Evolutionary conservation across 1,140 invertebrate genomes (phyloP).

Genomic region (Cotesia vestalis): DNA sequence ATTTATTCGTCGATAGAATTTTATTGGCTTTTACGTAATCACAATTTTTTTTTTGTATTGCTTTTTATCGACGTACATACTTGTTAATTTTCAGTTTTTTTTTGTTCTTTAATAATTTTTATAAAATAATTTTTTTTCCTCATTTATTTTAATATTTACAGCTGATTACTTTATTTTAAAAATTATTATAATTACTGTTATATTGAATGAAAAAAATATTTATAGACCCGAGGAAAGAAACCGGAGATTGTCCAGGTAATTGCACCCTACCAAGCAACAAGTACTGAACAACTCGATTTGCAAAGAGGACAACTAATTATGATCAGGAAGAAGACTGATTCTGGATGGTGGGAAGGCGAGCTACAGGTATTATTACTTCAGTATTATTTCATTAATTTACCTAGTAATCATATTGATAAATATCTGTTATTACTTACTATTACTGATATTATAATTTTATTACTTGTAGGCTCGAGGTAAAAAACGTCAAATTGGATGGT

Average conservation of each 20-base stretch:
- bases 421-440: slow-evolving; percentile 6
- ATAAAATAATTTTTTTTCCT: not conserved
- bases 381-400: not conserved
- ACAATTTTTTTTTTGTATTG: slow-evolving; percentile 6
- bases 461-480: slow-evolving; percentile 83
- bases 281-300: slow-evolving; percentile 88
- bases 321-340: slow-evolving; percentile 94
- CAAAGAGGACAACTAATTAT: slow-evolving; percentile 94
- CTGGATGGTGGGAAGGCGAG: slow-evolving; percentile 99
- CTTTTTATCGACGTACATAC: not conserved
- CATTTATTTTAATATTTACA: slow-evolving; percentile 3
- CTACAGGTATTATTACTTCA: slow-evolving; percentile 73
- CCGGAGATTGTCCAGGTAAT: slow-evolving; percentile 90
- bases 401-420: slow-evolving; percentile 2
- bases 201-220: not conserved
- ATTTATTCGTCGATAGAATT: slow-evolving; percentile 27
- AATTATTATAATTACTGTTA: slow-evolving; percentile 10
- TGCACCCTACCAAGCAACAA: slow-evolving; percentile 87
- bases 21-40: slow-evolving; percentile 31
- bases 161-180: slow-evolving; percentile 21
- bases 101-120: not conserved
- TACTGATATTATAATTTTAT: slow-evolving; percentile 3
- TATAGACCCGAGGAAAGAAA: slow-evolving; percentile 70
- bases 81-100: slow-evolving; percentile 2
- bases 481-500: slow-evolving; percentile 95